phyloP scores from a whole-genome alignment of 2,888 invertebrate species.

The Nymphalis urticae region DNA sequence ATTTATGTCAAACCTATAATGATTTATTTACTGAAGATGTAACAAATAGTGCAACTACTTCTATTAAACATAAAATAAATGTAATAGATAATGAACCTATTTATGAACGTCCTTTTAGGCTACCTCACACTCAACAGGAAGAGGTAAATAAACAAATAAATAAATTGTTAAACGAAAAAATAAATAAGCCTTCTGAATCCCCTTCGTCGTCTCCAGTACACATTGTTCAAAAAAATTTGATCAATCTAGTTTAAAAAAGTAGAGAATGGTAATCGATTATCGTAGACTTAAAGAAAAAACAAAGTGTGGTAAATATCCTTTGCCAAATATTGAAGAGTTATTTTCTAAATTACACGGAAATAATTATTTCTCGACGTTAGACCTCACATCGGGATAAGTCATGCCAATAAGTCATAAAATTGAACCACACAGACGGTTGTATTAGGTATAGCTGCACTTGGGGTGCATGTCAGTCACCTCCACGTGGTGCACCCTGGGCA shows the following conservation, averaged over 20 bases:
- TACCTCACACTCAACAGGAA: conserved; percentile 23
- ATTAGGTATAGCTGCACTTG: too few relatives aligned
- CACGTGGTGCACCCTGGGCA: too few relatives aligned
- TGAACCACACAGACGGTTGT: too few relatives aligned
- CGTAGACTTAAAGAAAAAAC: conserved; percentile 53
- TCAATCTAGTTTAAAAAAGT: conserved; percentile 29
- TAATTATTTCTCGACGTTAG: conserved; percentile 25
- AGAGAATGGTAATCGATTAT: conserved; percentile 33
- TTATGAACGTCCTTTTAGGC: conserved; percentile 26
- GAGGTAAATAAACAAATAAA: conserved; percentile 31
- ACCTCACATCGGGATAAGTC: conserved; percentile 34
- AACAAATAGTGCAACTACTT: conserved; percentile 25
- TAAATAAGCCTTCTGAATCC: conserved; percentile 29
- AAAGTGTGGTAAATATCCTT: conserved; percentile 43
- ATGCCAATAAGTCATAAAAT: too few relatives aligned
- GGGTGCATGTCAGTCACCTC: too few relatives aligned
- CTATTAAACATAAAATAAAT: too few relatives aligned
- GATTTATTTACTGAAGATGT: too few relatives aligned
- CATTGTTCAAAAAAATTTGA: conserved; percentile 37
- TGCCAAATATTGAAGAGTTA: conserved; percentile 30
- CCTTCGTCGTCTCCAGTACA: too few relatives aligned
- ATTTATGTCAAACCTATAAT: too few relatives aligned
- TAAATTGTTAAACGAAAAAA: conserved; percentile 49
- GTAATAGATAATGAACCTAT: conserved; percentile 11
- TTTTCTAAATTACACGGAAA: conserved; percentile 29